Percentiles rank a stretch among this genome's conserved stretches.
Evolutionary conservation across 2,113 vertebrate species (phyloP).

Genomic region (Tylochromis polylepis): DNA sequence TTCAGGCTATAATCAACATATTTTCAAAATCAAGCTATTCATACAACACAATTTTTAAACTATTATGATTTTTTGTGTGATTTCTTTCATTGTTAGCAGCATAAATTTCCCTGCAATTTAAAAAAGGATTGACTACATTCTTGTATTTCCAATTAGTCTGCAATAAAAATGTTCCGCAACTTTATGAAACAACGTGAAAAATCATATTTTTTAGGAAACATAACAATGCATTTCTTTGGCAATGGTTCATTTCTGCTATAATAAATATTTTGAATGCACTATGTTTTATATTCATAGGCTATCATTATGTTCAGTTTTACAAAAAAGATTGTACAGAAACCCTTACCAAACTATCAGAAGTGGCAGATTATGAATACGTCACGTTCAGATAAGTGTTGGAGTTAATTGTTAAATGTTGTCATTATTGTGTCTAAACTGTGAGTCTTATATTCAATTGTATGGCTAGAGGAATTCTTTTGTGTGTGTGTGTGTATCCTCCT

Average conservation of each 20-base stretch:
- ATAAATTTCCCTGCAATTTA: background rate
- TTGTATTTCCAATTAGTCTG: background rate
- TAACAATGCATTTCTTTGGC: background rate
- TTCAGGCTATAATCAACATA: background rate
- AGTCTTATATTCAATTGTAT: too few relatives aligned
- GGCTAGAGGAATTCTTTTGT: too few relatives aligned
- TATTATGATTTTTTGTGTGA: background rate
- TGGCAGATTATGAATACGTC: background rate
- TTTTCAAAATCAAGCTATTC: background rate
- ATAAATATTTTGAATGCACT: background rate
- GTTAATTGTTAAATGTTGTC: too few relatives aligned
- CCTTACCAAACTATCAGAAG: background rate
- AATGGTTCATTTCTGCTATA: too few relatives aligned
- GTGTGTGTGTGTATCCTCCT: too few relatives aligned
- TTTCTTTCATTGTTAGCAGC: background rate
- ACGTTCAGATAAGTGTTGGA: constrained; percentile 8
- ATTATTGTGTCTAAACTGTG: too few relatives aligned
- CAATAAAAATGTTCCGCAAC: background rate
- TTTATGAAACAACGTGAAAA: background rate
- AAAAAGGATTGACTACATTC: background rate
- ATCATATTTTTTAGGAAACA: background rate
- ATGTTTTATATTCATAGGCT: background rate
- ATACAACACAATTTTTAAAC: background rate
- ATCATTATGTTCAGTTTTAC: background rate
- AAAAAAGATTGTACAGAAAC: background rate